Percentiles rank a stretch among this genome's conserved stretches.
These are phyloP conservation scores for Sardina pilchardus DNA, from an alignment of 2,113 vertebrate species.

Conservation along the genomic window DNA sequence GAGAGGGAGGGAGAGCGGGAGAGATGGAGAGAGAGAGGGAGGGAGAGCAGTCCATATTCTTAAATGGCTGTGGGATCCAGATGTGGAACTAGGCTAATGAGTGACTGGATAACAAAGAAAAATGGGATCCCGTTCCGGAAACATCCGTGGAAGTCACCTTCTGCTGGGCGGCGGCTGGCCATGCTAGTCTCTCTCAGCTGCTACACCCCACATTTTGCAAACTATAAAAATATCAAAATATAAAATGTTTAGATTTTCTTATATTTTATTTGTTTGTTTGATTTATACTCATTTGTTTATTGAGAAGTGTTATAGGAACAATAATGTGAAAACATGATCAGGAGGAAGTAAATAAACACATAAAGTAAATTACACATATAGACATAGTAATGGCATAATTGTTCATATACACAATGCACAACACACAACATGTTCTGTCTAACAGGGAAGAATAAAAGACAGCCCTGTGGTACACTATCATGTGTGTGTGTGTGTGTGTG, in stretches of 20 bases:
- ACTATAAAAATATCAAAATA: conserved; percentile 33
- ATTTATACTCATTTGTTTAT: background rate
- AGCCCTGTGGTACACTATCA: background rate
- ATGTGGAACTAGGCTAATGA: conserved; percentile 79
- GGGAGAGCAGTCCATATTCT: conserved; percentile 66
- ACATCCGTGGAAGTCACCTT: conserved; percentile 68
- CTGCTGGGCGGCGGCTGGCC: conserved; percentile 52
- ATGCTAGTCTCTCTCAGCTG: conserved; percentile 34
- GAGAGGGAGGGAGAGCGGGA: conserved; percentile 45
- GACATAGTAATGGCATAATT: background rate
- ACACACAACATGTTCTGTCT: too few relatives aligned
- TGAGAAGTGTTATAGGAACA: background rate
- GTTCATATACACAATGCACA: background rate
- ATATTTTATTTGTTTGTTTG: background rate
- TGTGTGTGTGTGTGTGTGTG: background rate
- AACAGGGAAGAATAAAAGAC: background rate
- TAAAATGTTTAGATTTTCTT: conserved; percentile 40
- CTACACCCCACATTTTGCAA: background rate
- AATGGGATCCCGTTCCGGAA: conserved; percentile 67
- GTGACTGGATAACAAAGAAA: conserved; percentile 77
- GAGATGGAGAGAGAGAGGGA: background rate
- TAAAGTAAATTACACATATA: background rate
- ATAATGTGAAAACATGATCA: background rate
- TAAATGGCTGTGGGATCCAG: conserved; percentile 73
- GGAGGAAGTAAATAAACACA: background rate